Evolutionary conservation across 1,140 invertebrate genomes (phyloP), one percentile per base, ranked within the genome.

Genomic region (Leucophenga varia): DNA sequence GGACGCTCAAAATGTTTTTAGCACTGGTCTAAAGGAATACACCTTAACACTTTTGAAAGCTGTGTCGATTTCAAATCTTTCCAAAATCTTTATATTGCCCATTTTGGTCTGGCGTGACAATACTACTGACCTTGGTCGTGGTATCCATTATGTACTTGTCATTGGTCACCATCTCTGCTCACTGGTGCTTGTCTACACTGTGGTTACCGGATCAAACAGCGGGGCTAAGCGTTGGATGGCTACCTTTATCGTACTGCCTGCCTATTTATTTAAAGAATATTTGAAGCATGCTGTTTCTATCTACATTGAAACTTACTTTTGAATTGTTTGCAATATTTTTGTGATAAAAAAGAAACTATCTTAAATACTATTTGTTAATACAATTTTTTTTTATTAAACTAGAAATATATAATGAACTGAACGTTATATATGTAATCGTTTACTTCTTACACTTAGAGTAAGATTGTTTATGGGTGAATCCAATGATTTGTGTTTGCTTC

Each of bases 81-180:
- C 77, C 3, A 74, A 74, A 47, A 78, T 80, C 48, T 71, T 80
- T 19, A 50, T 79, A 3, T 37, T 80, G 3, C 79, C 79, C 2
- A 77, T 79, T 25, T 56, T 79, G 22, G 78, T 80, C n/a, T 80
- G 79, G 79, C 76, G 75, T 13, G 72, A 67, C 19, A 73, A 76
- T 21, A 73, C 64, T 2, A 68, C 74, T n/a, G 71, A 76, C 9
- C 59, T 70, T 18, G 70, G 70, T 2, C 40, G 54, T 3, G 49
- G 51, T 12, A 40, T 74, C 6, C 72, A 74, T 39, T 57, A 65
- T 18, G 35, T 58, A 14, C 20, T 75, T 3, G 72, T 74, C 3
- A 60, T 56, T 17, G 53, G 55, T 2, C 68, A 75, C 21, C 65
- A 72, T 46, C 18, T 74, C 5, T 64, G 59, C 22, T 59, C 64